A percentile compares a stretch with the other conserved stretches of the same genome.
phyloP scores from a whole-genome alignment of 2,888 invertebrate genomes.

The Dryomyza anilis region DNA sequence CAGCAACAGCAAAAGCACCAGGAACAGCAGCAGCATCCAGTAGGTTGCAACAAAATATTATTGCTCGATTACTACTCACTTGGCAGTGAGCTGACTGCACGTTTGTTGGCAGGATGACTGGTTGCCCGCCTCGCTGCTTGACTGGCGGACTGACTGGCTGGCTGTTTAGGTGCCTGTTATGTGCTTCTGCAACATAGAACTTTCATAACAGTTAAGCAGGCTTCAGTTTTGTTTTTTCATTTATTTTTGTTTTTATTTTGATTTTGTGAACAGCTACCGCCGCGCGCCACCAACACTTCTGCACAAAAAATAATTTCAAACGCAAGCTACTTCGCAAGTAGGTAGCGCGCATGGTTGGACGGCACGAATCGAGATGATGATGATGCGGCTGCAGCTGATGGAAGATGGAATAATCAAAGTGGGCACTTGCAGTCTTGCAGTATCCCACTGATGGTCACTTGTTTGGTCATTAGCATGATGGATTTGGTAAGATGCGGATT shows the following conservation, averaged over 20 bases:
- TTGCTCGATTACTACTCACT: neutral
- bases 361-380: neutral
- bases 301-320: constrained; percentile 3
- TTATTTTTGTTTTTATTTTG: neutral
- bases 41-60: constrained; percentile 17
- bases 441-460: neutral
- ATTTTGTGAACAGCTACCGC: neutral
- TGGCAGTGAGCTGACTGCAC: too few relatives aligned
- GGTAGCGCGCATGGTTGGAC: neutral
- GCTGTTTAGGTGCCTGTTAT: neutral
- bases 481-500: too few relatives aligned
- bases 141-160: too few relatives aligned
- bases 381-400: neutral
- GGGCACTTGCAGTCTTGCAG: neutral
- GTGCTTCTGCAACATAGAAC: neutral
- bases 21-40: neutral
- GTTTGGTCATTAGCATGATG: too few relatives aligned
- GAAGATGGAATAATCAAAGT: constrained; percentile 3
- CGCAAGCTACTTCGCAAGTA: too few relatives aligned
- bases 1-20: neutral
- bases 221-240: neutral
- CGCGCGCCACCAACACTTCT: constrained; percentile 12
- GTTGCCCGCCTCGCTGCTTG: too few relatives aligned
- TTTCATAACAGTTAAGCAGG: constrained; percentile 1
- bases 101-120: neutral